Base-by-base conservation (phyloP, 2,797 vertebrate species). In the Pseudochirops cupreus region DNA sequence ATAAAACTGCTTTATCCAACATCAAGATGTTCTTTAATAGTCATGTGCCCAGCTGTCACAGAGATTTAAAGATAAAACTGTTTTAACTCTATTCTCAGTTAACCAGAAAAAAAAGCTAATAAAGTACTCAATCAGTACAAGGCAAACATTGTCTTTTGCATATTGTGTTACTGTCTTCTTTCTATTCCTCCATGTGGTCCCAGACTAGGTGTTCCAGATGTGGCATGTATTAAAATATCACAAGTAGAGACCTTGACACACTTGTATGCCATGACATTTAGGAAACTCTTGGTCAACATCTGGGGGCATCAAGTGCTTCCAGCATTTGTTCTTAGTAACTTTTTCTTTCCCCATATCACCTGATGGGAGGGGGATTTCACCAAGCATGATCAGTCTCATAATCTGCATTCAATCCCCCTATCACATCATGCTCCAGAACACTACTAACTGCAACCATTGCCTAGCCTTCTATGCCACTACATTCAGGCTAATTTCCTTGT, bases 161-260 rank as follows among this genome's bases (percentile, higher is more conserved):
- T 50, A 29, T n/a, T 91, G 92, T 96, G 14, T 91, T 56, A 39
- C 91, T 92, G 33, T 33, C 62, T 67, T 67, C 33, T n/a, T 74
- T 74, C 16, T 74, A 7, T 21, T 74, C 16, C 33, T 74, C 62
- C 29, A 39, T 39, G 5, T 14, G 39, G 62, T 39, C 14, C 12
- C 62, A 39, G 21, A 39, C 33, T 6, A 39, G 33, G 12, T n/a
- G 18, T 16, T n/a, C 62, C n/a, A 74, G 62, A 21, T 74, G 58
- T n/a, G 62, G 33, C 33, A 74, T 39, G 33, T 21, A n/a, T 62
- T 24, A 62, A 33, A 16, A 74, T n/a, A n/a, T 16, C 5, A 74
- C 33, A 74, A 74, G 33, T 74, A 74, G 33, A 74, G 16, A 7
- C 33, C 62, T 33, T 74, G 33, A 39, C 29, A 74, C 33, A 39